These are phyloP conservation scores for Platysternon megacephalum DNA, from an alignment of 2,113 vertebrate genomes.

Conservation along the genomic window DNA sequence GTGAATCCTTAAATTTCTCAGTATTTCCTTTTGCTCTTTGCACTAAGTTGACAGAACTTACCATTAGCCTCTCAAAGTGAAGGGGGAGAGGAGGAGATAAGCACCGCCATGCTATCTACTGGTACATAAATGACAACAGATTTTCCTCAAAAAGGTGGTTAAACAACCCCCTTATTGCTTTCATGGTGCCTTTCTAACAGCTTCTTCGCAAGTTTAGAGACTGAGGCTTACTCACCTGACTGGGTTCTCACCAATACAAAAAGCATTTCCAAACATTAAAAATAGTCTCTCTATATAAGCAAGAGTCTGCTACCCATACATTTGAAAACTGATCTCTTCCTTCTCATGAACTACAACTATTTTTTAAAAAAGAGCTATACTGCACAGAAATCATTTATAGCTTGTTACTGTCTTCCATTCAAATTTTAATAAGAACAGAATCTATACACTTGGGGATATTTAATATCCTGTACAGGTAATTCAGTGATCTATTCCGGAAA, in stretches of 20 bases:
- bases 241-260: neutral
- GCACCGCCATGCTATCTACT: neutral
- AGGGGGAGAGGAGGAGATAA: neutral
- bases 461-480: too few relatives aligned
- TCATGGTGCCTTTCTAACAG: neutral
- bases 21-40: neutral
- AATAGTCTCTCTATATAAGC: neutral
- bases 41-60: neutral
- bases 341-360: neutral
- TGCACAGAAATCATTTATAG: too few relatives aligned
- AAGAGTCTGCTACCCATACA: neutral
- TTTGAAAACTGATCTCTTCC: neutral
- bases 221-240: neutral
- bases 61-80: neutral
- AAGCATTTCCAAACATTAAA: neutral
- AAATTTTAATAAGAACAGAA: too few relatives aligned
- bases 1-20: neutral
- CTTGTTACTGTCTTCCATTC: too few relatives aligned
- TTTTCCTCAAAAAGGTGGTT: neutral
- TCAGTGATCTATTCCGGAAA: too few relatives aligned
- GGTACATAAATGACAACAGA: neutral
- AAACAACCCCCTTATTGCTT: neutral
- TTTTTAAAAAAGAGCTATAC: too few relatives aligned
- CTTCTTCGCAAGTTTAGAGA: neutral
- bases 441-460: too few relatives aligned